Evolutionary conservation across 2,797 vertebrate species (phyloP).

Genomic region (Falco cherrug): DNA sequence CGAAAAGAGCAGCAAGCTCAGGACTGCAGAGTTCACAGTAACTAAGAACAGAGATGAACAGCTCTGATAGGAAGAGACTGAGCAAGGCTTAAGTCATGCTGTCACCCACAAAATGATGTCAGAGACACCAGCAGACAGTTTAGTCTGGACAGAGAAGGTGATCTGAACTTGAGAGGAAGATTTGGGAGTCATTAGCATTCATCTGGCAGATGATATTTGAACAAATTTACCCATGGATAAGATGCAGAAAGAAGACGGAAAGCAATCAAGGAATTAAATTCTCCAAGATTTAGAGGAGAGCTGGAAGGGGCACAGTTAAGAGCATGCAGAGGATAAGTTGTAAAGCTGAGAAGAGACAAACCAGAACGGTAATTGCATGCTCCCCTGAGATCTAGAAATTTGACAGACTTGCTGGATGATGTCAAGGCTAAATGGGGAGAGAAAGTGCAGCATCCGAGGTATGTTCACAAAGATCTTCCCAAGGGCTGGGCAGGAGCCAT

Average conservation of each 20-base stretch:
- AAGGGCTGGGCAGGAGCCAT: not conserved
- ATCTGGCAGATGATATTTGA: not conserved
- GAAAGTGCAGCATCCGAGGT: not conserved
- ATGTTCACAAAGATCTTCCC: not conserved
- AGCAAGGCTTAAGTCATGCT: not conserved
- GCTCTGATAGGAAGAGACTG: not conserved
- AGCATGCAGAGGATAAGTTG: not conserved
- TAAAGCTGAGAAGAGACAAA: not conserved
- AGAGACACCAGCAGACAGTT: not conserved
- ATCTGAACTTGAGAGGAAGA: not conserved
- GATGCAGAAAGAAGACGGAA: not conserved
- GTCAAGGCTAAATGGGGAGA: not conserved
- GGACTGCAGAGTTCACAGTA: not conserved
- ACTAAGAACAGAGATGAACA: not conserved
- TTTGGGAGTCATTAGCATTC: not conserved
- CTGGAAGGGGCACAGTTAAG: not conserved
- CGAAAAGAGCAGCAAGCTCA: not conserved
- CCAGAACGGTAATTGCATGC: not conserved
- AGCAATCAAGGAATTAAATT: not conserved
- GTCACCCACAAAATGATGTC: not conserved
- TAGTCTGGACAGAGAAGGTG: not conserved
- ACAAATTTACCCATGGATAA: not conserved
- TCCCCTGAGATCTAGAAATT: too few relatives aligned
- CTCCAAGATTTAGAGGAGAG: not conserved
- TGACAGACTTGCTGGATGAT: not conserved